Conservation (phyloP, 2,797 vertebrate genomes). For the Neoniphon sammara region DNA sequence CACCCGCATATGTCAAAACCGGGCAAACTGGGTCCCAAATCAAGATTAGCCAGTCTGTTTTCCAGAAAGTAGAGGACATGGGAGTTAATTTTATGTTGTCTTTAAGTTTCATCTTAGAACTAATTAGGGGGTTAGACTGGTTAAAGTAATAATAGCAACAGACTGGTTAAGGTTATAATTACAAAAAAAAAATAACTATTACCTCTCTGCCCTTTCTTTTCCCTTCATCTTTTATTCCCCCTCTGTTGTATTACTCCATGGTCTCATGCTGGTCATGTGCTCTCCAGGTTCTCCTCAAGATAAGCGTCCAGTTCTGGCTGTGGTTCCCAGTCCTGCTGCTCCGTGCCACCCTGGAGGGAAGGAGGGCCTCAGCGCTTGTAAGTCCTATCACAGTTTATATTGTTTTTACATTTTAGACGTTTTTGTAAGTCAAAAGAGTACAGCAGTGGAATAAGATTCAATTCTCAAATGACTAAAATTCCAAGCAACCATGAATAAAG, state of each 20-base stretch:
- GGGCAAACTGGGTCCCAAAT: too few relatives aligned
- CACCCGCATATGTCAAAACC: too few relatives aligned
- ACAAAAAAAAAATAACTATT: not conserved
- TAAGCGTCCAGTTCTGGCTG: constrained; percentile 82
- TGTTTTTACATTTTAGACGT: too few relatives aligned
- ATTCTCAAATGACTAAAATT: too few relatives aligned
- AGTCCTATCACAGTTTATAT: constrained; percentile 31
- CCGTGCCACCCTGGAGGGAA: constrained; percentile 76
- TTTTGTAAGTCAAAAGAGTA: too few relatives aligned
- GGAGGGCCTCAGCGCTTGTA: constrained; percentile 81
- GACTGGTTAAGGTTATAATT: not conserved
- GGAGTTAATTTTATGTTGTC: too few relatives aligned
- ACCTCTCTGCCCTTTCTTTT: not conserved
- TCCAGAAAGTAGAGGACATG: too few relatives aligned
- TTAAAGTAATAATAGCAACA: not conserved
- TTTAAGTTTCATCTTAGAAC: too few relatives aligned
- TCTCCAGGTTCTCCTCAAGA: constrained; percentile 83
- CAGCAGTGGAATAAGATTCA: too few relatives aligned
- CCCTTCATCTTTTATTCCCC: not conserved
- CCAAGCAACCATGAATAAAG: too few relatives aligned
- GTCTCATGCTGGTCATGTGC: constrained; percentile 12
- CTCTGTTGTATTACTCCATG: not conserved
- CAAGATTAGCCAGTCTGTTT: too few relatives aligned
- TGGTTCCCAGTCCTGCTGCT: constrained; percentile 84
- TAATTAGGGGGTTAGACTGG: not conserved